phyloP scores from a whole-genome alignment of 2,797 vertebrate species.

The Meriones psammophilus region DNA sequence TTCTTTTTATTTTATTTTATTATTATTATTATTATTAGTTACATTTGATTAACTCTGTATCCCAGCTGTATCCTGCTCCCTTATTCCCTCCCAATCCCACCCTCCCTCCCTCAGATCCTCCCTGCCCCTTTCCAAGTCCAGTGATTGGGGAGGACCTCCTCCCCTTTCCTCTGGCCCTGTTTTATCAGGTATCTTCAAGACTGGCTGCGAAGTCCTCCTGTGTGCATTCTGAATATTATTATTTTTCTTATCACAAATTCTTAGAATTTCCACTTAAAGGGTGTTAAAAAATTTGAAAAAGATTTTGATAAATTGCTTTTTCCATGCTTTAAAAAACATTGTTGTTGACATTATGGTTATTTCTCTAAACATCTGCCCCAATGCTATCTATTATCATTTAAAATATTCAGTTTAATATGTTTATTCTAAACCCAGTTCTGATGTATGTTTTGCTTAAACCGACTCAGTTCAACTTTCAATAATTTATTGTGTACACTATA shows the following conservation, averaged over 20 bases:
- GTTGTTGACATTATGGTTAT: background rate
- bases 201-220: no score
- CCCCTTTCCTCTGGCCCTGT: no score
- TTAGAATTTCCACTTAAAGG: background rate
- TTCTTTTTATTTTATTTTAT: no score
- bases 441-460: background rate
- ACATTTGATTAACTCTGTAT: no score
- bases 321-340: background rate
- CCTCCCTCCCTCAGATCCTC: no score
- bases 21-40: no score
- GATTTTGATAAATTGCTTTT: background rate
- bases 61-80: no score
- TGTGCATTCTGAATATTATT: background rate
- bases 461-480: conserved; percentile 32
- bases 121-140: no score
- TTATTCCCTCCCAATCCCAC: no score
- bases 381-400: conserved; percentile 28
- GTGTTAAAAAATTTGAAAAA: background rate
- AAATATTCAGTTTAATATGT: conserved; percentile 9
- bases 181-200: no score
- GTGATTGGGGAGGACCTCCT: no score
- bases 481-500: background rate
- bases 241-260: background rate
- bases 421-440: background rate
- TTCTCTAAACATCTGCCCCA: background rate